These are phyloP conservation scores for Ptychochromis oligacanthus DNA, from an alignment of 2,113 vertebrate genomes.

Conservation along the genomic window DNA sequence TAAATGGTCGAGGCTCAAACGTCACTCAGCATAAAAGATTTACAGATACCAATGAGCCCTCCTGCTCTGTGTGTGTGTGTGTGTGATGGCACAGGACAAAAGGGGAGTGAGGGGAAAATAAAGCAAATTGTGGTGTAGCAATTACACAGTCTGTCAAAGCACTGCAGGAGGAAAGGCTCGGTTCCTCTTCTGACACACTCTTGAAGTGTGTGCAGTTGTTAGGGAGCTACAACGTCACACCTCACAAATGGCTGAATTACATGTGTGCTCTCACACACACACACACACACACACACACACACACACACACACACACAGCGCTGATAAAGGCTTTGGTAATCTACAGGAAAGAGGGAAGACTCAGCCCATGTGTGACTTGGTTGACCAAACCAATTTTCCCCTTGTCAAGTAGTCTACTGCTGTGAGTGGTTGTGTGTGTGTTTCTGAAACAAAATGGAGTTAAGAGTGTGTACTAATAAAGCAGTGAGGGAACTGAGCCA, in stretches of 20 bases:
- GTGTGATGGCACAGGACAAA: constrained; percentile 16
- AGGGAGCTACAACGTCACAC: constrained; percentile 4
- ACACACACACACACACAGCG: constrained; percentile 3
- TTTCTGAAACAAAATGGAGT: constrained; percentile 3
- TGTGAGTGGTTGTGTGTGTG: constrained; percentile 12
- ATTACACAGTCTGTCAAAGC: constrained; percentile 59
- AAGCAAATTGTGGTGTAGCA: constrained; percentile 42
- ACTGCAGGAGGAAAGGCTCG: constrained; percentile 11
- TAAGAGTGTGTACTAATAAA: constrained; percentile 23
- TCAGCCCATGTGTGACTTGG: constrained; percentile 48
- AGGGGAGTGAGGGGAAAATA: constrained; percentile 25
- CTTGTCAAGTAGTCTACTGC: constrained; percentile 40
- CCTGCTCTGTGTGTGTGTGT: background rate
- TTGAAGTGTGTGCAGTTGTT: constrained; percentile 10
- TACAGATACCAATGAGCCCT: background rate
- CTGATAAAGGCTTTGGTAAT: constrained; percentile 37
- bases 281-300: background rate
- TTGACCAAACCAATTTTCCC: constrained; percentile 67
- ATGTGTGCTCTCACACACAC: background rate
- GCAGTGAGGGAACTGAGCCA: constrained; percentile 7
- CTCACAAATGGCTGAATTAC: background rate
- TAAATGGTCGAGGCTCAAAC: constrained; percentile 13
- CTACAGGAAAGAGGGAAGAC: constrained; percentile 22
- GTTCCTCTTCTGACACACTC: constrained; percentile 20
- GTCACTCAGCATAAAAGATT: constrained; percentile 13